These are phyloP conservation scores for Australoheros facetus DNA, from an alignment of 2,797 vertebrate genomes.

Conservation along the genomic window DNA sequence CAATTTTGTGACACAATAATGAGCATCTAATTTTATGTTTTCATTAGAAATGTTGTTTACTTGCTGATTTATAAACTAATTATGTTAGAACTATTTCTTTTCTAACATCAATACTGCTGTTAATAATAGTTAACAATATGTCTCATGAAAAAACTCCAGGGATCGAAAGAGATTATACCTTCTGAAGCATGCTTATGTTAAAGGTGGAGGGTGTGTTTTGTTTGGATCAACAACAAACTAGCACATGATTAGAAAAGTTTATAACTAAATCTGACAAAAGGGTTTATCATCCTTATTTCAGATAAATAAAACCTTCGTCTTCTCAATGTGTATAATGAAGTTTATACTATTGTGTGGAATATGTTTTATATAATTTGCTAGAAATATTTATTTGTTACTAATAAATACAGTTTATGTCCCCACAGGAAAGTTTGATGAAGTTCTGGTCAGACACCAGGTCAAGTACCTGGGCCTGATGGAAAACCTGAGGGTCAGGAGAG, in stretches of 20 bases:
- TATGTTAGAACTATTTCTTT: neutral
- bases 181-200: too few relatives aligned
- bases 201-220: neutral
- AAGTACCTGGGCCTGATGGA: slow-evolving; percentile 98
- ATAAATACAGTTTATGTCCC: neutral
- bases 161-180: too few relatives aligned
- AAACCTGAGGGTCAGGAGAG: slow-evolving; percentile 93
- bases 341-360: neutral
- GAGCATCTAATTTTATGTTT: neutral
- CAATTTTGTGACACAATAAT: neutral
- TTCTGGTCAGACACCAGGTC: slow-evolving; percentile 95
- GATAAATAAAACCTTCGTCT: neutral
- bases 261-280: neutral
- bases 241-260: neutral
- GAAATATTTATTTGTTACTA: neutral
- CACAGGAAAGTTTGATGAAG: slow-evolving; percentile 93
- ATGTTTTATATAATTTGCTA: neutral
- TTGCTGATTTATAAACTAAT: neutral
- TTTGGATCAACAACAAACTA: neutral
- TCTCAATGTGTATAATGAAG: neutral
- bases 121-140: neutral
- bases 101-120: fast-evolving
- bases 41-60: neutral
- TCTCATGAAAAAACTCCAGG: too few relatives aligned
- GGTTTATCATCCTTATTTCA: neutral